Evolutionary conservation across 2,113 vertebrate species (phyloP), one percentile per base, ranked within the genome.

Genomic region (Onychostruthus taczanowskii): DNA sequence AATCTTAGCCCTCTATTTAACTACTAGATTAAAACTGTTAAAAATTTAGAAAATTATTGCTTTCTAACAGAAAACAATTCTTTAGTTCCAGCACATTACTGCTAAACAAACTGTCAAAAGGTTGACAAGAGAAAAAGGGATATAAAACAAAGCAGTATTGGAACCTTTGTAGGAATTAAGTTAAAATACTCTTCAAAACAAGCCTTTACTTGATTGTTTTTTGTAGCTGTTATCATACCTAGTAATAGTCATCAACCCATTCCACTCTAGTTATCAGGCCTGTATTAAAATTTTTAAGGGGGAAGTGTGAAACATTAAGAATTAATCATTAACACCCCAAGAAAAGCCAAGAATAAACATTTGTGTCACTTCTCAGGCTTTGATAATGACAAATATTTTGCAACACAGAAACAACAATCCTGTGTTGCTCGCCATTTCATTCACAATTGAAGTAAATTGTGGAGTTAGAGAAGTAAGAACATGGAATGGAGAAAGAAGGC

Each of bases 361-460:
- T 24, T 62, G 16, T 55, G 47, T 74, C 5, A 6, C 17, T 74
- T 59, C 28, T 82, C 18, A 4, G 5, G 17, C 11, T 73, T 81
- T 49, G 46, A 9, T 52, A 72, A 27, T 15, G 50, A 69, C 28
- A 30, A 8, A 13, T 62, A 21, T 67, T 85, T 76, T 47, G 39
- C 58, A 88, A 22, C 5, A 13, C 2, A n/a, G 17, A 43, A 86
- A 52, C 28, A 66, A 23, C n/a, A 76, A 53, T 46, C 9, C 27
- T 33, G 1, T 23, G 18, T 10, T 53, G 18, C 12, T 77, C 33
- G 61, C 8, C 44, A 37, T 19, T 44, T 15, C 0, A 1, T 18
- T 61, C 63, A n/a, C 9, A 46, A 4, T 0, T 64, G 33, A 56
- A 69, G 9, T 16, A 69, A 84, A 62, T 3, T 21, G 19, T 41